Evolutionary conservation across 1,140 invertebrate species (phyloP), one percentile per base, ranked within the genome.

Genomic region (Mya arenaria): DNA sequence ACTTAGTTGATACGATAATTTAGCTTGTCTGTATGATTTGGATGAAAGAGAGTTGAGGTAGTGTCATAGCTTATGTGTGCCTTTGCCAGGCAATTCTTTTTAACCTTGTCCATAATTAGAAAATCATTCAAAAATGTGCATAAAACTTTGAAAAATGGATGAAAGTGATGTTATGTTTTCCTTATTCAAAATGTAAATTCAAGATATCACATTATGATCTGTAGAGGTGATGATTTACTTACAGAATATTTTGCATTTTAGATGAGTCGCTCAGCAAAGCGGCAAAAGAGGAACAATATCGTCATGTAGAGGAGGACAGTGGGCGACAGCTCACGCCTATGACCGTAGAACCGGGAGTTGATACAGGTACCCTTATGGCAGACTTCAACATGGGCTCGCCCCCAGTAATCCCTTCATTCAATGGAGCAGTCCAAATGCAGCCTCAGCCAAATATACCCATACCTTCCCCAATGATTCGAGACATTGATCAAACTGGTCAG

Each of bases 221-320:
- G n/a, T n/a, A n/a, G n/a, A n/a, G n/a, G n/a, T n/a, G n/a, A n/a
- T n/a, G n/a, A n/a, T n/a, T n/a, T n/a, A n/a, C n/a, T n/a, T n/a
- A n/a, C n/a, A 10, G n/a, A n/a, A 48, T 48, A 48, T 10, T 28
- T 63, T 69, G 5, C 28, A 4, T 28, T 66, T 6, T 44, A 79
- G 75, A 79, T 68, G 75, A 79, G 4, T 79, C 75, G 15, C 41
- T 79, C n/a, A 79, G 63, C 30, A 39, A 79, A 36, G 75, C 39
- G 15, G 75, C 75, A 3, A 79, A 79, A 36, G 75, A 79, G 39
- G 75, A 79, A 44, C 75, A 79, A 44, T 79, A 79, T 66, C 41
- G 75, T 15, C 75, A 79, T 56, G 75, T 65, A 55, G 75, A 79
- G 17, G 75, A 79, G 52, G 75, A 79, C 48, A 63, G 44, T 36